Conservation (phyloP, 2,797 vertebrate species). For the Oryzias dopingdopingensis region DNA sequence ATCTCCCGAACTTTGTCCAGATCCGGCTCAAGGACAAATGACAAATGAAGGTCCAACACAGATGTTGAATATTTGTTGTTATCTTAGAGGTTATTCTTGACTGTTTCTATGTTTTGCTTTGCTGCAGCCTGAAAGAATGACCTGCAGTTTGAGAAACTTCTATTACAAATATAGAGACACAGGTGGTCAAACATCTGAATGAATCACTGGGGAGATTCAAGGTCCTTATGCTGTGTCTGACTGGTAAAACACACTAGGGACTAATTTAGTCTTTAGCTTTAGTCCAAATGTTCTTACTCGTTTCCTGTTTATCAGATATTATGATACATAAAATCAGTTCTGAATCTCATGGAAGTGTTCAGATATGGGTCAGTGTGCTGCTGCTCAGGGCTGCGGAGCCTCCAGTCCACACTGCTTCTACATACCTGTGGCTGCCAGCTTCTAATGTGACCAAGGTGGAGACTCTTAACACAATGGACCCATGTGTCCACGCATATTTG, state of each 20-base stretch:
- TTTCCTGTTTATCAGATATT: too few species aligned
- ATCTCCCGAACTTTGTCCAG: slow-evolving; percentile 49
- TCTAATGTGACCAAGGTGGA: slow-evolving; percentile 22
- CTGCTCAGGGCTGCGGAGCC: slow-evolving; percentile 65
- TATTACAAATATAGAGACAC: slow-evolving; percentile 29
- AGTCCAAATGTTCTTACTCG: too few species aligned
- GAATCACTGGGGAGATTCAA: slow-evolving; percentile 33
- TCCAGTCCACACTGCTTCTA: slow-evolving; percentile 52
- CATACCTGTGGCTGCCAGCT: slow-evolving; percentile 17
- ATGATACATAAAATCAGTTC: slow-evolving; percentile 29
- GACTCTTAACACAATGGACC: neutral
- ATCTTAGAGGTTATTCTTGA: neutral
- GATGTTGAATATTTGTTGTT: slow-evolving; percentile 11
- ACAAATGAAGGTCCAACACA: slow-evolving; percentile 46
- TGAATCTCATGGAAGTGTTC: slow-evolving; percentile 42
- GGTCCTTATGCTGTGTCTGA: slow-evolving; percentile 27
- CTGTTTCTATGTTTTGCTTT: slow-evolving; percentile 5
- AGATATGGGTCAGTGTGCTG: slow-evolving; percentile 75
- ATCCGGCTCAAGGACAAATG: slow-evolving; percentile 69
- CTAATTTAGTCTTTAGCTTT: too few species aligned
- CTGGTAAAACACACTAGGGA: neutral
- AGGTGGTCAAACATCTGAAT: slow-evolving; percentile 45
- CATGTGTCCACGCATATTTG: too few species aligned
- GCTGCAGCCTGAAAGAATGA: neutral
- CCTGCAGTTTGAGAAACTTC: slow-evolving; percentile 26